phyloP scores from a whole-genome alignment of 2,797 vertebrate genomes.

The Nannoperca australis region DNA sequence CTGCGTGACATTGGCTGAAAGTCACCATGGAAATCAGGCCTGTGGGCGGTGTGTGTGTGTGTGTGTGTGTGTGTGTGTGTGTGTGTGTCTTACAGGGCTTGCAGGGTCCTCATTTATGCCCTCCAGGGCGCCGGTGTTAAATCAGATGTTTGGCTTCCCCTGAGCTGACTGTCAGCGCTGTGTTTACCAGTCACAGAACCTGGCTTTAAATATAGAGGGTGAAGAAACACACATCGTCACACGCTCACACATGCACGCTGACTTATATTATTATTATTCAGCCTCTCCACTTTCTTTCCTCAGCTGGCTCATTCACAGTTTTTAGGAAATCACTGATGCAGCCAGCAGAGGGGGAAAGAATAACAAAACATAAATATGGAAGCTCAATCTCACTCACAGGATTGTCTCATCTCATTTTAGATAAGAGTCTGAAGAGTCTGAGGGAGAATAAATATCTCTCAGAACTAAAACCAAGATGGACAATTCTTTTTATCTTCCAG shows the following conservation, averaged over 20 bases:
- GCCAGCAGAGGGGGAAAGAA: slow-evolving; percentile 24
- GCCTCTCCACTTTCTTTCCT: neutral
- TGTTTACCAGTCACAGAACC: slow-evolving; percentile 30
- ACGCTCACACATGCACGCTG: neutral
- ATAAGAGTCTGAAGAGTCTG: neutral
- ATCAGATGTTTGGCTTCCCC: slow-evolving; percentile 35
- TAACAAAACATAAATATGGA: neutral
- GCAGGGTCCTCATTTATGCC: slow-evolving; percentile 43
- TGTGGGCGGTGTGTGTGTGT: slow-evolving; percentile 40
- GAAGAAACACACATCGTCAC: neutral
- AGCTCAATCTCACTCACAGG: neutral
- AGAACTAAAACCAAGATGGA: neutral
- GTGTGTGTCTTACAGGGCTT: slow-evolving; percentile 15
- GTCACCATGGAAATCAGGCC: slow-evolving; percentile 63
- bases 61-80: slow-evolving; percentile 19
- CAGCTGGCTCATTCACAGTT: neutral
- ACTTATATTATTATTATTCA: slow-evolving; percentile 17
- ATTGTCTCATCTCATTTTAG: neutral
- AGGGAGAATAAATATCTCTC: neutral
- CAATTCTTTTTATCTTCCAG: neutral
- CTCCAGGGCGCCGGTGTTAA: slow-evolving; percentile 30
- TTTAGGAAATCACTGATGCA: neutral
- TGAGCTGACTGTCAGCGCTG: slow-evolving; percentile 13
- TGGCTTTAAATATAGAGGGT: slow-evolving; percentile 2
- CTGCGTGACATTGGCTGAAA: slow-evolving; percentile 65